Percentiles rank a stretch among this genome's conserved stretches.
Conservation (phyloP, 2,113 vertebrate species). For the Axis porcinus region DNA sequence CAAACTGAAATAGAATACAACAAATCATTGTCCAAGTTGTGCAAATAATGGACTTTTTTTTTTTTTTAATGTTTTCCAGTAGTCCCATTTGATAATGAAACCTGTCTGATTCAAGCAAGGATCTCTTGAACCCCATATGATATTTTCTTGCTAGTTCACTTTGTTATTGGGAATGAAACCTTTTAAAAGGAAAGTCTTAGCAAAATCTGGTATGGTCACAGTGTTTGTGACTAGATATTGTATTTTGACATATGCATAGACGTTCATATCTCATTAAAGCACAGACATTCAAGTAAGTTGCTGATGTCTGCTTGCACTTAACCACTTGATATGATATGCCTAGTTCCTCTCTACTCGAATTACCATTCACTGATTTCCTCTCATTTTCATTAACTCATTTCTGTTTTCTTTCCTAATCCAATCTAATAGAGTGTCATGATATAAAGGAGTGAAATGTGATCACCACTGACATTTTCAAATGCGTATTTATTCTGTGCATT, state of each 20-base stretch:
- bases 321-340: background rate
- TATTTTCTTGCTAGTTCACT: background rate
- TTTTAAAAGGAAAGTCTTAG: background rate
- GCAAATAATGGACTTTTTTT: background rate
- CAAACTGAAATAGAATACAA: background rate
- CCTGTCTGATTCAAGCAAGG: background rate
- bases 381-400: background rate
- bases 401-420: background rate
- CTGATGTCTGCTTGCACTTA: background rate
- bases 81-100: background rate
- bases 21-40: background rate
- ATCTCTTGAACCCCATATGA: background rate
- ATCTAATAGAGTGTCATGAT: background rate
- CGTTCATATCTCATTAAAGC: background rate
- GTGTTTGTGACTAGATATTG: background rate
- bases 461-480: background rate
- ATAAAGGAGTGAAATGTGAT: background rate
- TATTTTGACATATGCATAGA: background rate
- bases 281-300: background rate
- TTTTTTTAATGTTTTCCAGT: background rate
- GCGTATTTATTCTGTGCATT: background rate
- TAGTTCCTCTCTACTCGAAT: background rate
- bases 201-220: background rate
- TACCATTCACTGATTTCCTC: background rate
- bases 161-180: background rate